Evolutionary conservation across 1,140 invertebrate genomes (phyloP).

Genomic region (Geopemphigus sp.): DNA sequence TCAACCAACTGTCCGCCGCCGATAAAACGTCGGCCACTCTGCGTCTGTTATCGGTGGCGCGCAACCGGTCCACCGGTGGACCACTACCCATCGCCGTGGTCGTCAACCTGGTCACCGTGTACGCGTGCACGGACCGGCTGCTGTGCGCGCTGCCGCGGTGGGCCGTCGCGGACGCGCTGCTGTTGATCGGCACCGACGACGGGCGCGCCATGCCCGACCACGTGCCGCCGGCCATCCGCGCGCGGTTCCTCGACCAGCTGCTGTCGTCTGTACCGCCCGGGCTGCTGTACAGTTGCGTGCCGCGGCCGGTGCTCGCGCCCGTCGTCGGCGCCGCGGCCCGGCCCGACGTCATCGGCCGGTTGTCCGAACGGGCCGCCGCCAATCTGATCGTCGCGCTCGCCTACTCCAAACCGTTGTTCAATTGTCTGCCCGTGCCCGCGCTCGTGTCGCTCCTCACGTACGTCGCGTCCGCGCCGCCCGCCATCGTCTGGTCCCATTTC

Average conservation of each 20-base stretch:
- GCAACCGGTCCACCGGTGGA: no score
- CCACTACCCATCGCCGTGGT: no score
- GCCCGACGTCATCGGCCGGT: background rate
- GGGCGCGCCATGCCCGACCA: no score
- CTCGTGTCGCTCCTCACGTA: background rate
- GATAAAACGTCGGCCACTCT: no score
- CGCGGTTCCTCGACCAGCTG: background rate
- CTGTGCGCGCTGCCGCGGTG: no score
- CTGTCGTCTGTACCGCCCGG: background rate
- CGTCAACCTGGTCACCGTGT: no score
- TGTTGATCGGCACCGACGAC: no score
- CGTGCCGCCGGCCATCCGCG: rapidly evolving
- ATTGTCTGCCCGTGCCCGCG: background rate
- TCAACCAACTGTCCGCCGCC: no score
- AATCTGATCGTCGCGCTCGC: background rate
- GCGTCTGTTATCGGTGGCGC: no score
- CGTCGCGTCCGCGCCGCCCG: background rate
- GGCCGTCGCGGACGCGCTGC: no score
- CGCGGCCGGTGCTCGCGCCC: background rate
- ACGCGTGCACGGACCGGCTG: no score
- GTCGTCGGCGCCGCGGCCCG: background rate
- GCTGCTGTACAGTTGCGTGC: background rate
- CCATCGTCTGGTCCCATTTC: rapidly evolving
- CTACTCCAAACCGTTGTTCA: background rate
- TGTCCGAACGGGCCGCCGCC: background rate